Conservation (phyloP, 2,113 vertebrate species). For the Scopus umbretta region DNA sequence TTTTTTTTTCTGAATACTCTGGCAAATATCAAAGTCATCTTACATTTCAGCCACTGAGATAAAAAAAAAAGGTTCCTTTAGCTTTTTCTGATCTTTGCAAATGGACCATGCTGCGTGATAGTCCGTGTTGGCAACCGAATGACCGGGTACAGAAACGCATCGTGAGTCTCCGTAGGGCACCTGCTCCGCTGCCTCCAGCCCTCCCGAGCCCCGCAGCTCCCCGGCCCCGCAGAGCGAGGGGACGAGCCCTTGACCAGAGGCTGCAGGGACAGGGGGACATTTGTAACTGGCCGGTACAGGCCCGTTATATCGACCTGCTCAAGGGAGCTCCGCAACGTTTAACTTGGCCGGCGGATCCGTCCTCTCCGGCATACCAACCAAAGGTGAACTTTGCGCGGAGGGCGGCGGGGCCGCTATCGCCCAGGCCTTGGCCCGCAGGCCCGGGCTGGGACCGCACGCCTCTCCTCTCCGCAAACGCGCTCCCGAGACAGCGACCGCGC, state of each 20-base stretch:
- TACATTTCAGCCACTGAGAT: neutral
- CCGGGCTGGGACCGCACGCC: neutral
- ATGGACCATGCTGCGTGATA: fast-evolving
- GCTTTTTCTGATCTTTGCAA: neutral
- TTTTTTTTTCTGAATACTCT: neutral
- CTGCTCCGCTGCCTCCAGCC: fast-evolving
- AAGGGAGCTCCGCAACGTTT: fast-evolving
- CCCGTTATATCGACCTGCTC: fast-evolving
- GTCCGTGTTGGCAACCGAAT: fast-evolving
- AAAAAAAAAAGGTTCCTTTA: neutral
- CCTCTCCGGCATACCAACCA: neutral
- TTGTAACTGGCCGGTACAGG: fast-evolving
- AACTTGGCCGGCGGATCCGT: neutral
- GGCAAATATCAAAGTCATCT: neutral
- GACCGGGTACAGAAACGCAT: fast-evolving
- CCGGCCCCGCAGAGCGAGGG: neutral
- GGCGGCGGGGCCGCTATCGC: neutral
- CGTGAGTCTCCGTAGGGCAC: fast-evolving
- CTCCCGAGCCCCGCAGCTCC: neutral
- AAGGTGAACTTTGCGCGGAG: neutral
- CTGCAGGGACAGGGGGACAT: neutral
- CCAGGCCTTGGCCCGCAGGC: neutral
- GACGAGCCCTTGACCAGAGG: neutral
- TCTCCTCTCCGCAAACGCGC: neutral
- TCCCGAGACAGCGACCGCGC: fast-evolving